These are phyloP conservation scores for Chaetops frenatus DNA, from an alignment of 2,113 vertebrate genomes.

Conservation along the genomic window DNA sequence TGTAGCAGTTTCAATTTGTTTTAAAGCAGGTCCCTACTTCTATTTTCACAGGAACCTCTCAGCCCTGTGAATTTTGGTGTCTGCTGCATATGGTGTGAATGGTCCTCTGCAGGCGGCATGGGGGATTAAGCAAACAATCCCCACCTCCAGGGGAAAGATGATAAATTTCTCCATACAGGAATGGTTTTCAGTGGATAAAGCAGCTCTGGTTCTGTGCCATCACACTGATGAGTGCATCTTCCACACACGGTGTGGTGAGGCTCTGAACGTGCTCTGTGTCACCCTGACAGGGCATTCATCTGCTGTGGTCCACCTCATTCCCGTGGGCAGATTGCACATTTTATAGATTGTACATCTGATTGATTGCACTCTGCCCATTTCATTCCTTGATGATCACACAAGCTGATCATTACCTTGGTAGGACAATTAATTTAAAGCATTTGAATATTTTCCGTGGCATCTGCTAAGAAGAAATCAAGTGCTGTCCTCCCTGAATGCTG, in stretches of 20 bases:
- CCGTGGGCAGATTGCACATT: neutral
- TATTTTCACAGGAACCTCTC: neutral
- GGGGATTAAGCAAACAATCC: neutral
- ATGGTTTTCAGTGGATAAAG: neutral
- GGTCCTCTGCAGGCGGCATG: fast-evolving
- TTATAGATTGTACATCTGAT: neutral
- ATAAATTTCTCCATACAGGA: neutral
- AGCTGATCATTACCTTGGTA: neutral
- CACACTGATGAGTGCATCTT: neutral
- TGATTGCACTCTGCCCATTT: neutral
- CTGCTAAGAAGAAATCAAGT: neutral
- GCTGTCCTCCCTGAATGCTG: neutral
- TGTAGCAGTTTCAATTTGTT: neutral
- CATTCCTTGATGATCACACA: neutral
- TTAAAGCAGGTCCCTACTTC: neutral
- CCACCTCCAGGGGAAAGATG: neutral
- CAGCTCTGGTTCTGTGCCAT: fast-evolving
- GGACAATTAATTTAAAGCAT: neutral
- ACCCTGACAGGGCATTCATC: neutral
- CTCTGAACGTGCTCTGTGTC: fast-evolving
- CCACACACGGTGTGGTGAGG: fast-evolving
- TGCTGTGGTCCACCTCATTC: neutral
- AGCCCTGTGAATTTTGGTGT: neutral
- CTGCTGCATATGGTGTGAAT: neutral
- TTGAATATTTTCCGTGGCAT: neutral